A percentile compares a stretch with the other conserved stretches of the same genome.
These are phyloP conservation scores for Setophaga coronata DNA, from an alignment of 2,113 vertebrate genomes.

Conservation along the genomic window DNA sequence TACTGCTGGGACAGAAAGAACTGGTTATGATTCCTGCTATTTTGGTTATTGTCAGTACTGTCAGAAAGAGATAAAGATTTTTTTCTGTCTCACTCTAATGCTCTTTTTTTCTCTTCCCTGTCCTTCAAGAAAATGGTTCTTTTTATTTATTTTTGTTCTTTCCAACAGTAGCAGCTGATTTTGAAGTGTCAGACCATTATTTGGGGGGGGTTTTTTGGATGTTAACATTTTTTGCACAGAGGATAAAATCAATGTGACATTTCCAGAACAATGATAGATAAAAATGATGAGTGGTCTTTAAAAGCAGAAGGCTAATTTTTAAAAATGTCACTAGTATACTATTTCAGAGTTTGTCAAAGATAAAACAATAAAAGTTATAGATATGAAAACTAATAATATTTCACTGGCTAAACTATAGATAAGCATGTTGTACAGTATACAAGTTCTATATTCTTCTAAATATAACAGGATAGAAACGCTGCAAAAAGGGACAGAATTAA, in stretches of 20 bases:
- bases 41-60: constrained; percentile 42
- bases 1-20: constrained; percentile 1
- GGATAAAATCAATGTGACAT: constrained; percentile 85
- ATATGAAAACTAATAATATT: constrained; percentile 73
- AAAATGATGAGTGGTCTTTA: constrained; percentile 76
- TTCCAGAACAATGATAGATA: constrained; percentile 78
- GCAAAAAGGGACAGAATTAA: neutral
- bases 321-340: constrained; percentile 75
- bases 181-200: constrained; percentile 73
- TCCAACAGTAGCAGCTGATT: constrained; percentile 73
- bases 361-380: constrained; percentile 75
- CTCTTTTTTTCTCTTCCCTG: neutral
- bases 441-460: constrained; percentile 26
- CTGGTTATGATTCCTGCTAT: constrained; percentile 13
- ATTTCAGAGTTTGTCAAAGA: constrained; percentile 77
- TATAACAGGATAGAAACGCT: neutral
- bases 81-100: neutral
- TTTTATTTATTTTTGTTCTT: constrained; percentile 76
- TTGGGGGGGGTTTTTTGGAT: constrained; percentile 33
- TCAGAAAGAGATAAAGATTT: constrained; percentile 22
- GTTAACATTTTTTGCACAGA: constrained; percentile 77
- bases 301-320: constrained; percentile 74
- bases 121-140: constrained; percentile 74
- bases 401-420: constrained; percentile 56
- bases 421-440: constrained; percentile 21